phyloP scores from a whole-genome alignment of 2,113 vertebrate species.

The Acrocephalus arundinaceus region DNA sequence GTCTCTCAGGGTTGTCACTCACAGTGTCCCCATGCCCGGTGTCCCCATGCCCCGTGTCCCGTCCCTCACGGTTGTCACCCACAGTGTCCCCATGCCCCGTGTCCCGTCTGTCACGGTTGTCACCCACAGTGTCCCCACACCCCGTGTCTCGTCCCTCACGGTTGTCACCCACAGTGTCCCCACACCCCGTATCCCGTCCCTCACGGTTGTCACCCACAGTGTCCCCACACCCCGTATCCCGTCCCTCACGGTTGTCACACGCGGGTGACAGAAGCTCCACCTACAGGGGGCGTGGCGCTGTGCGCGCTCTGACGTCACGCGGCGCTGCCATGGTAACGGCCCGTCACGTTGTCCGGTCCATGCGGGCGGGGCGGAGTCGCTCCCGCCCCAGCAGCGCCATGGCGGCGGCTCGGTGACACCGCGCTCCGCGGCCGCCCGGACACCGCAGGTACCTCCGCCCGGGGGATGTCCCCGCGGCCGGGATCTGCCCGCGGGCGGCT shows the following conservation, averaged over 20 bases:
- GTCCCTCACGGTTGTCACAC: neutral
- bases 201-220: neutral
- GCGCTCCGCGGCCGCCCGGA: neutral
- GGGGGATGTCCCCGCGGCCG: neutral
- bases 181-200: neutral
- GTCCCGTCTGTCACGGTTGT: neutral
- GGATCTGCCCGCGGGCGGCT: neutral
- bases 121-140: neutral
- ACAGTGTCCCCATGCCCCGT: neutral
- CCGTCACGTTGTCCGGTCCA: conserved; percentile 76
- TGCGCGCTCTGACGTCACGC: conserved; percentile 77
- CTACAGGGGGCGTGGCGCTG: neutral
- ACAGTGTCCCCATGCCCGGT: neutral
- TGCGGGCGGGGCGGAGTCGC: conserved; percentile 66
- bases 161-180: neutral
- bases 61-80: neutral
- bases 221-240: neutral
- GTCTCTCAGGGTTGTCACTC: neutral
- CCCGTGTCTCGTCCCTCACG: neutral
- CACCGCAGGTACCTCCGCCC: neutral
- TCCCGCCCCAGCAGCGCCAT: conserved; percentile 50
- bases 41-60: neutral
- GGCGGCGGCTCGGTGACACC: conserved; percentile 54
- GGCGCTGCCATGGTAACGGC: conserved; percentile 78
- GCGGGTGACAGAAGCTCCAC: neutral